These are phyloP conservation scores for Pristis pectinata DNA, from an alignment of 2,797 vertebrate species.

Conservation along the genomic window DNA sequence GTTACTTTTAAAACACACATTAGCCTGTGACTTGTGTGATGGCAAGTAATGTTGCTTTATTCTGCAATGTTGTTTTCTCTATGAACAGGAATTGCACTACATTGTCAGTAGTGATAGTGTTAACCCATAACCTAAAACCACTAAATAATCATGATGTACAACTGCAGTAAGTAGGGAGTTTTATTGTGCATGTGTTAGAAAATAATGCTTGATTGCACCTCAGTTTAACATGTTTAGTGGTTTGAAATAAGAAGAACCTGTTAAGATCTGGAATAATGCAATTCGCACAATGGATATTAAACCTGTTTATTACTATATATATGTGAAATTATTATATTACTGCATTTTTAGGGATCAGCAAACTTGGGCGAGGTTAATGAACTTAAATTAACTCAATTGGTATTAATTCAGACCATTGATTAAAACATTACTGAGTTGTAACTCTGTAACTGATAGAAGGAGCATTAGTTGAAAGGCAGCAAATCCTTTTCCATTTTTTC, in stretches of 20 bases:
- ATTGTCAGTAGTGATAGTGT: background rate
- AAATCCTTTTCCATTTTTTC: no score
- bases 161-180: background rate
- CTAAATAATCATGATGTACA: background rate
- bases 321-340: background rate
- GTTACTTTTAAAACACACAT: background rate
- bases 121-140: background rate
- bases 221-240: background rate
- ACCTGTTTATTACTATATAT: background rate
- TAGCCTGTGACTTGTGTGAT: background rate
- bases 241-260: no score
- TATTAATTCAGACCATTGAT: no score
- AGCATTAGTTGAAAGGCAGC: no score
- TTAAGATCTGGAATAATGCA: background rate
- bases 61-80: background rate
- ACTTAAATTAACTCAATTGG: no score
- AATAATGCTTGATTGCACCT: background rate
- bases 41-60: background rate
- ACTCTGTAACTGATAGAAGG: no score
- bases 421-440: no score
- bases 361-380: no score
- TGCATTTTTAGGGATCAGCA: no score
- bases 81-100: background rate
- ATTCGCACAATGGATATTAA: background rate
- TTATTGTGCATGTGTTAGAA: background rate